Conservation (phyloP, 2,888 invertebrate genomes). For the Proisotoma minuta region DNA sequence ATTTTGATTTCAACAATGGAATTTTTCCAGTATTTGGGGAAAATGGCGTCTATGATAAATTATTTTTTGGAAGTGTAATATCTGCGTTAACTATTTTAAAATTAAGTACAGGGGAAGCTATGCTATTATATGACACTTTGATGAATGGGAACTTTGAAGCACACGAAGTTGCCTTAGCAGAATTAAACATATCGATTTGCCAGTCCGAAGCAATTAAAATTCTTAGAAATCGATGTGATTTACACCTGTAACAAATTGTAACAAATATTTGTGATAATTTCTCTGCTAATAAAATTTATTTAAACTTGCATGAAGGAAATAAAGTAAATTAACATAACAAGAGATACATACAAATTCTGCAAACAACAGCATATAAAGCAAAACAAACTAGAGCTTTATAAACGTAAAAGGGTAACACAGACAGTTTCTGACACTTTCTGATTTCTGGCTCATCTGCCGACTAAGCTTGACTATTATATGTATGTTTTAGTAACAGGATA, state of each 20-base stretch:
- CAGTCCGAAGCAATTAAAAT: constrained; percentile 13
- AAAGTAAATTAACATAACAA: no score
- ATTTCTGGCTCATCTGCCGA: no score
- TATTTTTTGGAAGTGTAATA: constrained; percentile 37
- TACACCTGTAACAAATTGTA: constrained; percentile 1
- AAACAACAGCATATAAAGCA: no score
- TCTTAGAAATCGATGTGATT: constrained; percentile 2
- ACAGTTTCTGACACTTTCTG: no score
- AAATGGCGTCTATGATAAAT: constrained; percentile 24
- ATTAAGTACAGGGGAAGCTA: constrained; percentile 36
- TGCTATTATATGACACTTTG: constrained; percentile 37
- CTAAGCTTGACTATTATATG: no score
- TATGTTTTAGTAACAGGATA: no score
- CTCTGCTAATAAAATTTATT: no score
- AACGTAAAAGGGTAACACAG: no score
- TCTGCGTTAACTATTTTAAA: constrained; percentile 37
- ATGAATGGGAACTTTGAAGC: constrained; percentile 28
- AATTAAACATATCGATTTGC: constrained; percentile 22
- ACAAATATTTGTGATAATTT: no score
- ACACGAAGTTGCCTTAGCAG: constrained; percentile 38
- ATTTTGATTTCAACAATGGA: constrained; percentile 37
- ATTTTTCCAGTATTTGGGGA: constrained; percentile 36
- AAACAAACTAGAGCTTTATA: no score
- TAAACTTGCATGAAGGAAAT: no score
- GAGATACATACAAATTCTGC: no score